These are phyloP conservation scores for Lagocephalus sceleratus DNA, from an alignment of 2,797 vertebrate species.

Conservation along the genomic window DNA sequence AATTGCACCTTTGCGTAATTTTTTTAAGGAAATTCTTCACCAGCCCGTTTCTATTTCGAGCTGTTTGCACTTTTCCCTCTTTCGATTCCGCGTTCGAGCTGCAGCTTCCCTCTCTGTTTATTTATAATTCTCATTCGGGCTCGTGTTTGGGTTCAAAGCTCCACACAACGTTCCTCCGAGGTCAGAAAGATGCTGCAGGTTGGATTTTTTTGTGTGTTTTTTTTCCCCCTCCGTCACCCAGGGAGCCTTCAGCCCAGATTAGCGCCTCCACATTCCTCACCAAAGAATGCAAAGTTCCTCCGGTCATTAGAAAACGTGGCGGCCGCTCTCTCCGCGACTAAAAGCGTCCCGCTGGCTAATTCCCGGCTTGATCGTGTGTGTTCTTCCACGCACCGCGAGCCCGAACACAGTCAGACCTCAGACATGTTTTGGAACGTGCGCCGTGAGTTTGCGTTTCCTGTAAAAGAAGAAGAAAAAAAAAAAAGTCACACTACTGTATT, in stretches of 20 bases:
- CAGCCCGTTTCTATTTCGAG: not conserved
- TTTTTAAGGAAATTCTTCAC: constrained; percentile 3
- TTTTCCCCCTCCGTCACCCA: not conserved
- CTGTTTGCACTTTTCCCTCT: not conserved
- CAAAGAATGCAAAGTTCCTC: constrained; percentile 18
- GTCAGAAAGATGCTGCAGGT: constrained; percentile 14
- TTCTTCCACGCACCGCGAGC: constrained; percentile 22
- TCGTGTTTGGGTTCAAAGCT: constrained; percentile 16
- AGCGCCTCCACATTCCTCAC: not conserved
- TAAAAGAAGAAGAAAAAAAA: constrained; percentile 19
- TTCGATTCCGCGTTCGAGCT: too few relatives aligned
- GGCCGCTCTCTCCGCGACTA: not conserved
- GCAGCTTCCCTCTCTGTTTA: too few relatives aligned
- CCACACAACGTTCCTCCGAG: constrained; percentile 26
- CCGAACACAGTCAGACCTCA: constrained; percentile 30
- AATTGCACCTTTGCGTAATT: not conserved
- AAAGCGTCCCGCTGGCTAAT: constrained; percentile 7
- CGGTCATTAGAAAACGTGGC: constrained; percentile 12
- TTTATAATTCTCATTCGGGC: not conserved
- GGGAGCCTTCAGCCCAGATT: constrained; percentile 3
- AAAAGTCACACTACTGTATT: constrained; percentile 61
- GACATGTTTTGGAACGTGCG: constrained; percentile 52
- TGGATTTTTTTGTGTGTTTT: too few relatives aligned
- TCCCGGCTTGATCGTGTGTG: constrained; percentile 15
- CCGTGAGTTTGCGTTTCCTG: constrained; percentile 44